Percentiles rank a stretch among this genome's conserved stretches.
Evolutionary conservation across 1,140 invertebrate species (phyloP).

Genomic region (Ceratitis capitata): DNA sequence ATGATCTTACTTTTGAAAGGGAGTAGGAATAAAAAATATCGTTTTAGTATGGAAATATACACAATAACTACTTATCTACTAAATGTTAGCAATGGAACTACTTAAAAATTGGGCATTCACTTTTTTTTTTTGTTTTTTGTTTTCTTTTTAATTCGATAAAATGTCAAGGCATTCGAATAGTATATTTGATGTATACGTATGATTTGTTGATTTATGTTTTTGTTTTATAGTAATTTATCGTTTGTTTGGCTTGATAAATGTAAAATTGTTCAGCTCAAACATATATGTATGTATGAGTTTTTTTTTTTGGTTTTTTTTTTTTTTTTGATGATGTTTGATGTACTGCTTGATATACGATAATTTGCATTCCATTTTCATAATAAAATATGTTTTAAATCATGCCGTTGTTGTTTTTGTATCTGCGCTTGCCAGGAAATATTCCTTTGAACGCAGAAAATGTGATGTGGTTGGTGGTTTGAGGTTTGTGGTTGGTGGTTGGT

Average conservation of each 20-base stretch:
- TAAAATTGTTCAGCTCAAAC: neutral
- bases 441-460: neutral
- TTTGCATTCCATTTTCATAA: slow-evolving; percentile 2
- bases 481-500: neutral
- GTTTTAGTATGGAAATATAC: neutral
- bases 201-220: slow-evolving; percentile 5
- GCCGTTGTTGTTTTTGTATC: neutral
- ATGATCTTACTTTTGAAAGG: too few species aligned
- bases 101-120: slow-evolving; percentile 44
- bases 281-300: neutral
- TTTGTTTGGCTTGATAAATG: neutral
- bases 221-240: slow-evolving; percentile 42
- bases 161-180: neutral
- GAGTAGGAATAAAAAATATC: too few species aligned
- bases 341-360: neutral
- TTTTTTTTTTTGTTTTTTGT: slow-evolving; percentile 44
- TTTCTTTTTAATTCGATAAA: neutral
- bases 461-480: neutral
- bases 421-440: slow-evolving; percentile 1
- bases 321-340: neutral
- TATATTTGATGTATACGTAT: neutral
- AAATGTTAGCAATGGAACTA: neutral
- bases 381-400: neutral
- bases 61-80: neutral
- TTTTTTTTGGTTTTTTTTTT: neutral